Evolutionary conservation across 2,113 vertebrate genomes (phyloP).

Genomic region (Cricetomys ansorgei): DNA sequence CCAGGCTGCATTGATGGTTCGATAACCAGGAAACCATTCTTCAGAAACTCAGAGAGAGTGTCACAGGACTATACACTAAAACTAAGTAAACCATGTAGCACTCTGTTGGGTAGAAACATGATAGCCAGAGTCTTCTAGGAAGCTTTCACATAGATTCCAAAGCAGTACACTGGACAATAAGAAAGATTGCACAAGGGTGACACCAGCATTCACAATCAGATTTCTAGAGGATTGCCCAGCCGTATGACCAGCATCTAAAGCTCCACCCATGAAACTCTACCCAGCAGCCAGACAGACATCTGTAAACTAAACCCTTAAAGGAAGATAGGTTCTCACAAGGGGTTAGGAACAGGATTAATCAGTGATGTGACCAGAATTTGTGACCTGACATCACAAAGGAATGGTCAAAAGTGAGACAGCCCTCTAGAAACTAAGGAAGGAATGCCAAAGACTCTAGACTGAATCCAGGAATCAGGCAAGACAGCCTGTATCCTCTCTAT

Average conservation of each 20-base stretch:
- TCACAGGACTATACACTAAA: neutral
- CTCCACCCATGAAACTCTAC: too few relatives aligned
- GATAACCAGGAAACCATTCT: neutral
- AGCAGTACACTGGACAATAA: neutral
- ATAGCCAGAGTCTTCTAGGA: neutral
- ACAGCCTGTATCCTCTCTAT: neutral
- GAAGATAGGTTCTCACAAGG: neutral
- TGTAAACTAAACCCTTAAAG: neutral
- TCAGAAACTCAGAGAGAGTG: neutral
- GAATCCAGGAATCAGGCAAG: neutral
- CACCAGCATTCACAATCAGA: neutral
- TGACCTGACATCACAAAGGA: neutral
- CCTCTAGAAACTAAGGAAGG: neutral
- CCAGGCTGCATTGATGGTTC: neutral
- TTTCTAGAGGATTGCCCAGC: neutral
- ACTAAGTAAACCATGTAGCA: neutral
- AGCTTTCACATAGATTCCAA: neutral
- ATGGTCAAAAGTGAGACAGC: neutral
- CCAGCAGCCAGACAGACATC: neutral
- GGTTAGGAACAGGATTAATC: neutral
- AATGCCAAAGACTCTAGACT: neutral
- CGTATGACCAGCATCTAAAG: neutral
- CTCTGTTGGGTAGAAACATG: neutral
- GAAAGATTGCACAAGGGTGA: neutral
- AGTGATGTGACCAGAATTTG: neutral